Conservation (phyloP, 2,797 vertebrate species). For the Phrynocephalus guinanensis region DNA sequence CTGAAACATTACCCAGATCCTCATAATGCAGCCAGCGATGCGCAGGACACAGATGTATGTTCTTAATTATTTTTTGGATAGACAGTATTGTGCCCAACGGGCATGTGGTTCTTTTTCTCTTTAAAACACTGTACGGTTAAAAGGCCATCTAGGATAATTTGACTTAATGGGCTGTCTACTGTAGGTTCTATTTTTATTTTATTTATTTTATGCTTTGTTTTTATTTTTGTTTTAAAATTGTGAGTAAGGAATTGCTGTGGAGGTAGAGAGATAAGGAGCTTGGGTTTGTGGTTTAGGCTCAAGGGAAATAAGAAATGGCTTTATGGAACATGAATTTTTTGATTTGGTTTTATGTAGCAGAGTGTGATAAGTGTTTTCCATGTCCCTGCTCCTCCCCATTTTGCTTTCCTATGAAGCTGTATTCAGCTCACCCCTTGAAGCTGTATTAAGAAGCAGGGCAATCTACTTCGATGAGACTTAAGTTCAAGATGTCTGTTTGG, state of each 20-base stretch:
- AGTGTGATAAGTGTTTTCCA: not conserved
- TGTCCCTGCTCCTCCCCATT: not conserved
- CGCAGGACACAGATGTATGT: slow-evolving; percentile 85
- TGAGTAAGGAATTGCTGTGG: not conserved
- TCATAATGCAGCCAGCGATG: slow-evolving; percentile 76
- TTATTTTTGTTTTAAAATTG: not conserved
- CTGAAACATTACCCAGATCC: slow-evolving; percentile 90
- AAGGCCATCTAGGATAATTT: slow-evolving; percentile 7
- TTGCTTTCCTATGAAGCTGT: not conserved
- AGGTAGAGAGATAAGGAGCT: not conserved
- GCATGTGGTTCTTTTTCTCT: not conserved
- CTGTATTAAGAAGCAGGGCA: not conserved
- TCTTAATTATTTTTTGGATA: slow-evolving; percentile 29
- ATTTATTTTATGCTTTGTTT: too few species aligned
- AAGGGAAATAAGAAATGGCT: not conserved
- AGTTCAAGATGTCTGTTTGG: not conserved
- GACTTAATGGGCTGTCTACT: not conserved
- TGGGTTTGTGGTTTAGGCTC: not conserved
- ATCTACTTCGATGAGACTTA: not conserved
- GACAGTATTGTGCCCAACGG: slow-evolving; percentile 80
- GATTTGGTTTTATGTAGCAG: not conserved
- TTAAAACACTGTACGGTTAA: slow-evolving; percentile 20
- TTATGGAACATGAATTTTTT: not conserved
- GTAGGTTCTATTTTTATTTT: not conserved
- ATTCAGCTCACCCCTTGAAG: not conserved